Percentiles rank a stretch among this genome's conserved stretches.
These are phyloP conservation scores for Drosophila burlai DNA, from an alignment of 1,140 invertebrate species.

Conservation along the genomic window DNA sequence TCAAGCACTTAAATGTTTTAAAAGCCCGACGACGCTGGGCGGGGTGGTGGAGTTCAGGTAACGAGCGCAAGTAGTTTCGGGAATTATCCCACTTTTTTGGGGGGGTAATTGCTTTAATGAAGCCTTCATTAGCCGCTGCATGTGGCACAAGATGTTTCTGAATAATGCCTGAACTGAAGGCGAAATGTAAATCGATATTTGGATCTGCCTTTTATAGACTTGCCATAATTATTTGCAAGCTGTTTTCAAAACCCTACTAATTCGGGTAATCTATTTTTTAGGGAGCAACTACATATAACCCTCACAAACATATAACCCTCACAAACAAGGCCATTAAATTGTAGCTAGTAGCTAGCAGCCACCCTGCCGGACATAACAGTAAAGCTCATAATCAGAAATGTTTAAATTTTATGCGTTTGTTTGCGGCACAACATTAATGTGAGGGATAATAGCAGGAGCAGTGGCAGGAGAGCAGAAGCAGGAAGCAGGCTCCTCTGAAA, in stretches of 20 bases:
- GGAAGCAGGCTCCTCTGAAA: not conserved
- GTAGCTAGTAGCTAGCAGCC: conserved; percentile 2
- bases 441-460: not conserved
- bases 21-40: not conserved
- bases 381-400: conserved; percentile 43
- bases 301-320: not conserved
- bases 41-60: conserved; percentile 4
- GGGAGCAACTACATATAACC: not conserved
- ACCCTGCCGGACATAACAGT: conserved; percentile 27
- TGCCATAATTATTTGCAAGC: conserved; percentile 7
- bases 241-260: not conserved
- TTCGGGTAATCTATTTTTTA: not conserved
- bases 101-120: not conserved
- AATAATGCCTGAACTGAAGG: no score
- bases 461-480: no score
- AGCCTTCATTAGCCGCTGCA: conserved; percentile 2
- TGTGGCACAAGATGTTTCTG: not conserved
- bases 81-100: not conserved
- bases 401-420: conserved; percentile 48
- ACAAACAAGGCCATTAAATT: conserved; percentile 24
- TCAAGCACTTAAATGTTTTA: conserved; percentile 4
- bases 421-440: conserved; percentile 37
- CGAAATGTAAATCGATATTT: not conserved
- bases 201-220: conserved; percentile 13
- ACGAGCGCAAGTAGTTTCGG: conserved; percentile 18